Evolutionary conservation across 2,888 invertebrate species (phyloP).

Genomic region (Willowsia nigromaculata): DNA sequence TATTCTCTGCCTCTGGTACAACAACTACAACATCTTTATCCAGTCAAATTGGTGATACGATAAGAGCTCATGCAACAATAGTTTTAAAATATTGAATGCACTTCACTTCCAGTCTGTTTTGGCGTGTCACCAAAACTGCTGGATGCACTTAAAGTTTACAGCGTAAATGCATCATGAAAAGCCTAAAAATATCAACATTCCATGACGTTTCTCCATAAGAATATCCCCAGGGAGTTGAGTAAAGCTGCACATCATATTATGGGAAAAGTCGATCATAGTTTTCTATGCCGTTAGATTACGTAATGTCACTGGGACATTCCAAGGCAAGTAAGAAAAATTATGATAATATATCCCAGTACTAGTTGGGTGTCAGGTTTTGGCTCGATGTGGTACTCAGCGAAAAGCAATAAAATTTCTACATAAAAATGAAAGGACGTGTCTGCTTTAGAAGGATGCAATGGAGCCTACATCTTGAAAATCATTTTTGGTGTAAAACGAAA

Average conservation of each 20-base stretch:
- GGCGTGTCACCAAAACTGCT: constrained; percentile 45
- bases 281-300: no score
- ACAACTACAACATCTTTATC: constrained; percentile 25
- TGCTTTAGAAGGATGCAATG: not conserved
- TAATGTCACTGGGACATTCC: not conserved
- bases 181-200: constrained; percentile 8
- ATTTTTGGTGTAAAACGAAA: constrained; percentile 63
- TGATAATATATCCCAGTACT: not conserved
- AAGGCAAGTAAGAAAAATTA: not conserved
- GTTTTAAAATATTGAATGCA: not conserved
- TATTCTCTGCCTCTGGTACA: no score
- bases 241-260: no score
- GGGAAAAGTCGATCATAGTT: no score
- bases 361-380: not conserved
- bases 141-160: constrained; percentile 4
- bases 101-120: constrained; percentile 7
- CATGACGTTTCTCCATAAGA: not conserved
- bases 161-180: not conserved
- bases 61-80: not conserved
- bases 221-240: not conserved
- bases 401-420: constrained; percentile 60
- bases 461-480: constrained; percentile 27
- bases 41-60: not conserved
- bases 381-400: not conserved
- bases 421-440: constrained; percentile 38